Conservation (phyloP, 1,140 invertebrate species). For the Drosophila bipectinata region DNA sequence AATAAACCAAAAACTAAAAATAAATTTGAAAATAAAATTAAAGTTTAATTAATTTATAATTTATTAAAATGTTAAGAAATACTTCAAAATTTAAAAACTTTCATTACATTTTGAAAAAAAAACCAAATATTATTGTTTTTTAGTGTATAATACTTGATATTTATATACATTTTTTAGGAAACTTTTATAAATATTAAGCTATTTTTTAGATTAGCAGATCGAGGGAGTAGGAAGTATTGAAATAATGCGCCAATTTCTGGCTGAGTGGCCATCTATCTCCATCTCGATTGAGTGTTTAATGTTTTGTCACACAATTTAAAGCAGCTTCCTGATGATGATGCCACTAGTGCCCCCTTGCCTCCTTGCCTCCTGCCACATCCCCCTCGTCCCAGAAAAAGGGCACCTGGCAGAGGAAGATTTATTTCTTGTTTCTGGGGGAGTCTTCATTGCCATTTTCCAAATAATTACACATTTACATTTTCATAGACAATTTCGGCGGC, state of each 20-base stretch:
- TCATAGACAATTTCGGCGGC: constrained; percentile 65
- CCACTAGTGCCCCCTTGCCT: neutral
- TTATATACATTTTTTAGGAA: too few relatives aligned
- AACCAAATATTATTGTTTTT: too few relatives aligned
- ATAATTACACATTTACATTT: constrained; percentile 82
- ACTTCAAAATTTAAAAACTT: too few relatives aligned
- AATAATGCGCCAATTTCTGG: constrained; percentile 41
- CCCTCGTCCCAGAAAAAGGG: neutral
- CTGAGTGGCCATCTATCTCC: constrained; percentile 38
- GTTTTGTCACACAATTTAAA: constrained; percentile 73
- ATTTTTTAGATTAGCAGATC: neutral
- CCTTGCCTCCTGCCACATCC: too few relatives aligned
- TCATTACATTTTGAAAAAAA: too few relatives aligned
- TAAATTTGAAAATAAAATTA: too few relatives aligned
- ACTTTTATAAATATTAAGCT: neutral
- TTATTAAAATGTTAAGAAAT: too few relatives aligned
- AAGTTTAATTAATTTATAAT: too few relatives aligned
- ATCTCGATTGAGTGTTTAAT: constrained; percentile 59
- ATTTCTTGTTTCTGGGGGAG: constrained; percentile 21
- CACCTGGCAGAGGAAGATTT: constrained; percentile 41
- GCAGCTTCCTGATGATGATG: constrained; percentile 47
- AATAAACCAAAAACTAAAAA: too few relatives aligned
- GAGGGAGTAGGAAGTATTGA: neutral
- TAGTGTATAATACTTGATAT: neutral
- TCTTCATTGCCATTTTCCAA: constrained; percentile 64